phyloP scores from a whole-genome alignment of 2,888 invertebrate species.

The Malthinus seriepunctatus region DNA sequence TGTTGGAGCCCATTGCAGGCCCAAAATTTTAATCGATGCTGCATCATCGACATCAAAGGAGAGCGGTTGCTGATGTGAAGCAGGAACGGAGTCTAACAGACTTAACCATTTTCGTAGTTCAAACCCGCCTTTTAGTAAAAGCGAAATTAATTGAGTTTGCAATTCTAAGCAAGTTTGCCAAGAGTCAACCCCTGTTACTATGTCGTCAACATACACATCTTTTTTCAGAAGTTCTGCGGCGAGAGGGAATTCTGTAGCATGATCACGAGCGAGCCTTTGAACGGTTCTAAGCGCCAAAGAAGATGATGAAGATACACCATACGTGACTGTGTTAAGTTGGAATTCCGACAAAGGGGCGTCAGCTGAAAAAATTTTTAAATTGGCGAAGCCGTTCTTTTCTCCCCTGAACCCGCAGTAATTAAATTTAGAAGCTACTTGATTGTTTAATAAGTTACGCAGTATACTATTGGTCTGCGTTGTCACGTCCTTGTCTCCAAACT shows the following conservation, averaged over 20 bases:
- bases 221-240: slow-evolving; percentile 23
- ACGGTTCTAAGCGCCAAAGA: slow-evolving; percentile 39
- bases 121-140: slow-evolving; percentile 27
- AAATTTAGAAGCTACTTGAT: no score
- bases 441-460: no score
- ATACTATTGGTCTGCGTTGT: no score
- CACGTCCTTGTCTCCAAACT: no score
- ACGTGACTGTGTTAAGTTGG: slow-evolving; percentile 34
- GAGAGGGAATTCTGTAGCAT: slow-evolving; percentile 18
- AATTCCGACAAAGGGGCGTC: no score
- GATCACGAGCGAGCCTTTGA: slow-evolving; percentile 35
- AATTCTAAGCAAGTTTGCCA: no score
- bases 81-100: neutral
- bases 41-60: neutral
- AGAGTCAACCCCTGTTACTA: slow-evolving; percentile 32
- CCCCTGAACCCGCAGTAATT: no score
- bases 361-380: neutral
- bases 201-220: slow-evolving; percentile 44
- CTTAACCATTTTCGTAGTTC: slow-evolving; percentile 36
- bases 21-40: slow-evolving; percentile 12
- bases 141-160: slow-evolving; percentile 18
- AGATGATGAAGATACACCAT: slow-evolving; percentile 41
- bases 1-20: neutral
- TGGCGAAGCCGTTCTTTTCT: no score
- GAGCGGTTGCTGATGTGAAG: neutral